These are phyloP conservation scores for Notolabrus celidotus DNA, from an alignment of 2,797 vertebrate species.

Conservation along the genomic window DNA sequence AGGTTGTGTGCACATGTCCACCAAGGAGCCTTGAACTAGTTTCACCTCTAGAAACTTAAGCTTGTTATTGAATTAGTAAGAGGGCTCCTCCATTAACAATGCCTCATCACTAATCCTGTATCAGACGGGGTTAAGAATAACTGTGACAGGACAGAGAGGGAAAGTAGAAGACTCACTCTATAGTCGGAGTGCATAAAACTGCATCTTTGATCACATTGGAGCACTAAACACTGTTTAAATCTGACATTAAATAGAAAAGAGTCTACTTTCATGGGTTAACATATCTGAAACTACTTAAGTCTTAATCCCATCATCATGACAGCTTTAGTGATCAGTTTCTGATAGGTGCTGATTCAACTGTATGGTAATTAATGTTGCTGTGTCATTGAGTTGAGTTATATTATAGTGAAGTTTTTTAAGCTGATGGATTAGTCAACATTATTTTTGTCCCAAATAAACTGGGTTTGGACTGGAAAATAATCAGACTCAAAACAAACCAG, in stretches of 20 bases:
- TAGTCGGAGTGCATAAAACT: conserved; percentile 34
- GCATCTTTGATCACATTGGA: not conserved
- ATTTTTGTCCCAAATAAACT: too few species aligned
- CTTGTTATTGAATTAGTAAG: conserved; percentile 63
- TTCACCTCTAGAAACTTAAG: conserved; percentile 45
- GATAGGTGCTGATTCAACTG: not conserved
- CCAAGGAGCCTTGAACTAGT: conserved; percentile 26
- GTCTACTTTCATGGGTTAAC: too few species aligned
- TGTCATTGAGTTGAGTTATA: too few species aligned
- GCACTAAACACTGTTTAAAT: not conserved
- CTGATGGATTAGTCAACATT: too few species aligned
- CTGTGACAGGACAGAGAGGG: conserved; percentile 45
- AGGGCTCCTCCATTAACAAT: conserved; percentile 50
- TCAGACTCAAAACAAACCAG: too few species aligned
- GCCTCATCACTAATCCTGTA: conserved; percentile 64
- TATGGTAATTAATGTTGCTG: too few species aligned
- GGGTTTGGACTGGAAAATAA: too few species aligned
- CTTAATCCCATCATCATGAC: too few species aligned
- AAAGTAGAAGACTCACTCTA: conserved; percentile 57
- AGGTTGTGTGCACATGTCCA: not conserved
- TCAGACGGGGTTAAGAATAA: conserved; percentile 54
- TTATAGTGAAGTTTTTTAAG: too few species aligned
- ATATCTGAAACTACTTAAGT: too few species aligned
- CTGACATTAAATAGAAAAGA: not conserved
- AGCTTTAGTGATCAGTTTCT: too few species aligned